phyloP scores from a whole-genome alignment of 2,888 invertebrate genomes.

The Zhuqinia jingwanae region DNA sequence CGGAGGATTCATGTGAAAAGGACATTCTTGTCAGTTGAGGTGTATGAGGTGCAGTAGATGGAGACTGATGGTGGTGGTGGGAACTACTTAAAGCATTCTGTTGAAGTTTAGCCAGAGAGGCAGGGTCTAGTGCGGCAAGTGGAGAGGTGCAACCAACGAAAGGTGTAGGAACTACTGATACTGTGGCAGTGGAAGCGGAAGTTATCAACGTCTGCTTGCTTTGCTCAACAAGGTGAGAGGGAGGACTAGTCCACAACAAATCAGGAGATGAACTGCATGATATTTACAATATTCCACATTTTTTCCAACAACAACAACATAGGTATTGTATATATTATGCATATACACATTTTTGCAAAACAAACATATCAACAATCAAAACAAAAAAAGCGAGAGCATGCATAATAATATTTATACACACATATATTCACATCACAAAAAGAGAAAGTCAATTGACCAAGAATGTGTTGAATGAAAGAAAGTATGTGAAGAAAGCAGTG shows the following conservation, averaged over 20 bases:
- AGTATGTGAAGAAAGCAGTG: neutral
- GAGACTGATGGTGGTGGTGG: slow-evolving; percentile 31
- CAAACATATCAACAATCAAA: slow-evolving; percentile 5
- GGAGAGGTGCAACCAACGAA: slow-evolving; percentile 66
- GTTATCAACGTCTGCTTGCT: slow-evolving; percentile 63
- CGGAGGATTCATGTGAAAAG: slow-evolving; percentile 33
- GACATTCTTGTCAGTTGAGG: slow-evolving; percentile 49
- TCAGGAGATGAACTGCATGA: slow-evolving; percentile 55
- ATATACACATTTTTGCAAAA: slow-evolving; percentile 29
- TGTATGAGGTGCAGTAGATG: slow-evolving; percentile 29
- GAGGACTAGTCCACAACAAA: slow-evolving; percentile 63
- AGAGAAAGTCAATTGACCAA: slow-evolving; percentile 13
- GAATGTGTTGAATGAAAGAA: neutral
- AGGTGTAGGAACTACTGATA: slow-evolving; percentile 66
- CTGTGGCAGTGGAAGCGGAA: slow-evolving; percentile 66
- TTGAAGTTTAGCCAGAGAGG: slow-evolving; percentile 53
- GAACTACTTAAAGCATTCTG: slow-evolving; percentile 53
- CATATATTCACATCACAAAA: slow-evolving; percentile 14
- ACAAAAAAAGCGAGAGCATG: neutral
- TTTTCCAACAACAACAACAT: slow-evolving; percentile 33
- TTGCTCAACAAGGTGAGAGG: slow-evolving; percentile 40
- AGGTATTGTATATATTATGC: too few relatives aligned
- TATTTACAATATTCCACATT: slow-evolving; percentile 26
- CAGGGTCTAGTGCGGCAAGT: slow-evolving; percentile 55
- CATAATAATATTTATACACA: neutral